A percentile compares a stretch with the other conserved stretches of the same genome.
phyloP scores from a whole-genome alignment of 2,113 vertebrate species.

The Anguilla japonica region DNA sequence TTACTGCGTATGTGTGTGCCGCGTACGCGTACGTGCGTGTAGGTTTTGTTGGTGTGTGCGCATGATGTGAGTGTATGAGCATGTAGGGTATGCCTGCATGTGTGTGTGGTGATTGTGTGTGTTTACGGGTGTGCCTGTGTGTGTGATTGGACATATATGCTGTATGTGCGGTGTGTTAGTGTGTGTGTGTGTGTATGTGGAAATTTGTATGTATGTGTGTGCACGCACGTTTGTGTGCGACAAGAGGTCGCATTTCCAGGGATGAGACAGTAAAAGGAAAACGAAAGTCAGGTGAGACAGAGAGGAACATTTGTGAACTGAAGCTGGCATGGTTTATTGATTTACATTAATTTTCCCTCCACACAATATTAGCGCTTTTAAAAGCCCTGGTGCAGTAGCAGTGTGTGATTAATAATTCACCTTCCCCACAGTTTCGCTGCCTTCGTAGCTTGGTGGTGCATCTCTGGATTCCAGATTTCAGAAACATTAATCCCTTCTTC shows the following conservation, averaged over 20 bases:
- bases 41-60: not conserved
- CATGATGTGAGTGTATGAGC: not conserved
- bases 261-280: not conserved
- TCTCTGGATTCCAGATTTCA: not conserved
- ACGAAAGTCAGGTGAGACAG: not conserved
- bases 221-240: not conserved
- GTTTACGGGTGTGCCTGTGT: not conserved
- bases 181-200: not conserved
- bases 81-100: not conserved
- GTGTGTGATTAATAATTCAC: not conserved
- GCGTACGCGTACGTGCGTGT: not conserved
- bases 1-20: slow-evolving; percentile 17
- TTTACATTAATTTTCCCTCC: not conserved
- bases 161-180: not conserved
- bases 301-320: not conserved
- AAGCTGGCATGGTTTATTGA: not conserved
- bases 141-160: not conserved
- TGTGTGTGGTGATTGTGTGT: not conserved
- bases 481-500: not conserved
- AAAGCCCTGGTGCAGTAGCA: not conserved
- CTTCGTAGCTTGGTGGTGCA: not conserved
- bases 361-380: not conserved
- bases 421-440: not conserved
- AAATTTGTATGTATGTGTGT: not conserved
- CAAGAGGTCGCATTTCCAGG: not conserved